Percentiles rank a stretch among this genome's conserved stretches.
These are phyloP conservation scores for Pavo muticus DNA, from an alignment of 2,113 vertebrate species.

Conservation along the genomic window DNA sequence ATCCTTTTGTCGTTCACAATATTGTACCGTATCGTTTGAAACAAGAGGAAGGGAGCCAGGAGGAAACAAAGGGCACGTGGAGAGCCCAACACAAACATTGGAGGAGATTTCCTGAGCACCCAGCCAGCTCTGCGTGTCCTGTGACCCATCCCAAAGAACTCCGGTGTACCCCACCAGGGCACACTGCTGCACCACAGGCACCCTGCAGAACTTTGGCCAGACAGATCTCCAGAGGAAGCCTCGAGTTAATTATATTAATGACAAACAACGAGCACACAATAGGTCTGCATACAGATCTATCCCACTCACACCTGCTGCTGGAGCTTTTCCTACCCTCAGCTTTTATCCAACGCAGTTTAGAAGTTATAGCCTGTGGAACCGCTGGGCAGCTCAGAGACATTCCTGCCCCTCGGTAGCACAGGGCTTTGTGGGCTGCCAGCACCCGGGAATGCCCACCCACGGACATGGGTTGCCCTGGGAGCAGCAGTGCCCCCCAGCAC, in stretches of 20 bases:
- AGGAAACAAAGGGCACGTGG: background rate
- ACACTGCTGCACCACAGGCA: no score
- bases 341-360: background rate
- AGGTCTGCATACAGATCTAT: background rate
- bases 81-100: background rate
- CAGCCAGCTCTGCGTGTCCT: rapidly evolving
- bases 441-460: no score
- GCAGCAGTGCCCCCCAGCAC: no score
- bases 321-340: no score
- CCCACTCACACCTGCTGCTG: background rate
- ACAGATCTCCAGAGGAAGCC: background rate
- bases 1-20: background rate
- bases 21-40: background rate
- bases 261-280: no score
- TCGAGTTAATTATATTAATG: background rate
- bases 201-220: background rate
- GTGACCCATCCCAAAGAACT: no score
- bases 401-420: no score
- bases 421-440: background rate
- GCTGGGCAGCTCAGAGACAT: background rate
- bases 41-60: background rate
- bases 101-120: background rate
- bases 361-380: background rate
- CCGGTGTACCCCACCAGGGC: no score
- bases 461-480: no score